These are phyloP conservation scores for Mycetomoellerius zeteki DNA, from an alignment of 1,140 invertebrate genomes.

Conservation along the genomic window DNA sequence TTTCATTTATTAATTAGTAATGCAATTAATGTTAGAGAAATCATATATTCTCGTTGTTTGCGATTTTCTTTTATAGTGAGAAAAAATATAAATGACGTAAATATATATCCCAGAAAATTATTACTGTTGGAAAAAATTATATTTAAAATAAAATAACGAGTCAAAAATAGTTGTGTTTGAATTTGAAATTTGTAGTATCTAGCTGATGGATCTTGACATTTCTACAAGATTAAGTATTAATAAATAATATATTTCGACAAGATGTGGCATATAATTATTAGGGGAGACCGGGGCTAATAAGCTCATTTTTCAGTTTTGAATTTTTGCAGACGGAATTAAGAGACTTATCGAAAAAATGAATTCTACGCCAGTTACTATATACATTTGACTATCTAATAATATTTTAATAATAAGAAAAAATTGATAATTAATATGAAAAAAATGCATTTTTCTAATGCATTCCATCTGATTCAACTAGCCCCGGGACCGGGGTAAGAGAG, in stretches of 20 bases:
- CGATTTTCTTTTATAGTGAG: background rate
- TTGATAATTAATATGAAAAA: no score
- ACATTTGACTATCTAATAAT: no score
- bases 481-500: no score
- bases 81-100: background rate
- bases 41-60: background rate
- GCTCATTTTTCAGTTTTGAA: no score
- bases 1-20: background rate
- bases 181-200: background rate
- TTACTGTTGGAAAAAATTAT: background rate
- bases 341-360: no score
- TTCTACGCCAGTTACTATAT: no score
- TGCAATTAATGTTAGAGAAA: slow-evolving; percentile 3
- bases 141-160: background rate
- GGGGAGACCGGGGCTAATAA: no score
- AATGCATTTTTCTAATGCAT: no score
- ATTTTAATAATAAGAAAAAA: no score
- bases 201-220: background rate
- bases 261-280: no score
- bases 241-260: background rate
- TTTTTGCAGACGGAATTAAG: no score
- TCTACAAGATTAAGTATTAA: background rate
- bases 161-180: background rate
- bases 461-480: no score
- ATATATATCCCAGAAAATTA: background rate